Percentiles rank a stretch among this genome's conserved stretches.
phyloP scores from a whole-genome alignment of 2,888 invertebrate genomes.

The Yponomeuta malinellus region DNA sequence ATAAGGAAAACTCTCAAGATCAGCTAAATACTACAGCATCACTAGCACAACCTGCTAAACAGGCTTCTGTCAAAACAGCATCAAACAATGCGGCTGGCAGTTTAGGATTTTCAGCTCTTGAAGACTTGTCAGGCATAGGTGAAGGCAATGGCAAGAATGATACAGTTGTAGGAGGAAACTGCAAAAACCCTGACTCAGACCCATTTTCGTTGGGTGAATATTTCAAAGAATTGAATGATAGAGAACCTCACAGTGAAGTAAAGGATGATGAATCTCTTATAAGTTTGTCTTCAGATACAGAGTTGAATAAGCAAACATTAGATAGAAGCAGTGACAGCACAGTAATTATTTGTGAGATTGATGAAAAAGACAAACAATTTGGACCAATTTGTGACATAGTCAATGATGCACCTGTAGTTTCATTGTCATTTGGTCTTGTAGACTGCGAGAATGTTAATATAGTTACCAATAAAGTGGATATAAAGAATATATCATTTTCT shows the following conservation, averaged over 20 bases:
- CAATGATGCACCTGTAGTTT: slow-evolving; percentile 31
- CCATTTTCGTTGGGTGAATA: background rate
- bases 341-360: background rate
- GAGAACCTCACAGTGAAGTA: background rate
- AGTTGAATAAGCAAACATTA: slow-evolving; percentile 21
- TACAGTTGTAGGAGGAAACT: background rate
- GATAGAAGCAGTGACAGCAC: background rate
- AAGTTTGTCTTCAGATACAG: slow-evolving; percentile 35
- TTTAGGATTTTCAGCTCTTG: slow-evolving; percentile 3
- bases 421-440: slow-evolving; percentile 44
- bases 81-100: background rate
- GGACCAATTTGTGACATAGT: slow-evolving; percentile 18
- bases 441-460: slow-evolving; percentile 45
- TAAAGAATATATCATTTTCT: slow-evolving; percentile 40
- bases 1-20: slow-evolving; percentile 1
- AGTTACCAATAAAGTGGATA: slow-evolving; percentile 40
- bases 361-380: background rate
- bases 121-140: background rate
- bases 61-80: background rate
- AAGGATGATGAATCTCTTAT: slow-evolving; percentile 23
- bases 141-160: background rate
- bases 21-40: background rate
- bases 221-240: background rate
- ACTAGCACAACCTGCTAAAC: background rate
- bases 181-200: background rate